Conservation (phyloP, 2,888 invertebrate species). For the Torymus auratus region DNA sequence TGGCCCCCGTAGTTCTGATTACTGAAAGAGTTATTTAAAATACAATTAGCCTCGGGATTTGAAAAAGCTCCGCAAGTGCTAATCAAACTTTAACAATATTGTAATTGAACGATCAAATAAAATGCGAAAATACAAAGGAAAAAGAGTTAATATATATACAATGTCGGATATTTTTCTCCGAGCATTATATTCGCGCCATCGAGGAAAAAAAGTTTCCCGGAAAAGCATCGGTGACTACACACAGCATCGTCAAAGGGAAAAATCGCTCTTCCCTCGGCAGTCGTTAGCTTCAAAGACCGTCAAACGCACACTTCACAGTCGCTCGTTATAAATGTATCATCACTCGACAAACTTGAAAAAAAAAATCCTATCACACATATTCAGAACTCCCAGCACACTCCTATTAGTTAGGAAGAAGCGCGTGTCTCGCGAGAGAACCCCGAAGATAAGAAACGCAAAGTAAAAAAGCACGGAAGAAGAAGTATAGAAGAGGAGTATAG, state of each 20-base stretch:
- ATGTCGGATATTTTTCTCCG: too few relatives aligned
- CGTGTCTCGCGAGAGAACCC: background rate
- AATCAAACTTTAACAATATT: too few relatives aligned
- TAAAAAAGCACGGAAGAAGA: background rate
- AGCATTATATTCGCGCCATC: too few relatives aligned
- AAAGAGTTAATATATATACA: too few relatives aligned
- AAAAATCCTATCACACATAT: background rate
- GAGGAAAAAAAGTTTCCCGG: background rate
- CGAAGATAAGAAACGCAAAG: background rate
- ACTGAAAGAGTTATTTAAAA: too few relatives aligned
- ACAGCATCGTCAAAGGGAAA: slow-evolving; percentile 25
- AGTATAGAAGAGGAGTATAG: background rate
- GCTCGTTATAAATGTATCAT: slow-evolving; percentile 6
- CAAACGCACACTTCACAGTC: slow-evolving; percentile 22
- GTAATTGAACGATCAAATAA: too few relatives aligned
- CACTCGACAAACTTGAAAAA: slow-evolving; percentile 23
- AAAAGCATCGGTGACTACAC: background rate
- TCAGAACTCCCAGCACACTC: background rate
- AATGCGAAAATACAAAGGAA: too few relatives aligned
- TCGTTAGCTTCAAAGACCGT: slow-evolving; percentile 11
- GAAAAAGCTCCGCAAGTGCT: too few relatives aligned
- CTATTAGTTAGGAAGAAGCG: background rate
- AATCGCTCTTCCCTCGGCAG: slow-evolving; percentile 5
- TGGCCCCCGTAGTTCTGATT: too few relatives aligned
- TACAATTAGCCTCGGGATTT: too few relatives aligned